Base-by-base conservation (phyloP, 2,797 vertebrate genomes). In the Ctenopoma multispine region DNA sequence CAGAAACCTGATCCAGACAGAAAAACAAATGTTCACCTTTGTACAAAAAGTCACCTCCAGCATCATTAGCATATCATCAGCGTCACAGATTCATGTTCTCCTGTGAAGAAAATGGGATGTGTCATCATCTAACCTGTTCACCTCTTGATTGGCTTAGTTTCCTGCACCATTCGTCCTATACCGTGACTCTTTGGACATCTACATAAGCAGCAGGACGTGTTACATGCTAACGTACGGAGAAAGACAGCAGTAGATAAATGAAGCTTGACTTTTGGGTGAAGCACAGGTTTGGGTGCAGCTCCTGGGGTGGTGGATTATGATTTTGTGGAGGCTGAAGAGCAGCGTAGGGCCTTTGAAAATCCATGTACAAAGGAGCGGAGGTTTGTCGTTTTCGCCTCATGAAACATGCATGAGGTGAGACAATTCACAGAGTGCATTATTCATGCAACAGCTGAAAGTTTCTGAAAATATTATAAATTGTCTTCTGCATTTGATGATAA, bases 371-470 rank as follows among this genome's bases (percentile, higher is more conserved):
- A 79, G 70, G 58, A 74, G 44, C 1, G 0, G 43, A 51, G 67
- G 43, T 66, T 80, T 79, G 80, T 79, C 31, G 57, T 63, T 71
- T 53, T 49, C 41, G 24, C 63, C 67, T 86, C 75, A 85, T 91
- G 65, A 87, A 89, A 84, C 46, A 79, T 87, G 73, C 72, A 90
- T 82, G 79, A 88, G 69, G 13, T 3, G 61, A 89, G 77, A 80
- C 80, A 55, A 79, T 77, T 77, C 69, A 49, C 50, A 41, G 34
- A 20, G 54, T 81, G 40, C 79, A 76, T 88, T 83, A 84, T 87
- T 89, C 56, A 89, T 87, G 78, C 43, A 61, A 23, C n/a, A 53
- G 56, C 46, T 66, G 47, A 58, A 80, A 69, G 62, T 78, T 69
- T 70, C 63, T 74, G 69, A 55, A 84, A 81, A 84, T 69, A 68